A percentile compares a stretch with the other conserved stretches of the same genome.
Conservation (phyloP, 37 sponge, comb jelly and placozoan genomes). For the Ephydatia muelleri region DNA sequence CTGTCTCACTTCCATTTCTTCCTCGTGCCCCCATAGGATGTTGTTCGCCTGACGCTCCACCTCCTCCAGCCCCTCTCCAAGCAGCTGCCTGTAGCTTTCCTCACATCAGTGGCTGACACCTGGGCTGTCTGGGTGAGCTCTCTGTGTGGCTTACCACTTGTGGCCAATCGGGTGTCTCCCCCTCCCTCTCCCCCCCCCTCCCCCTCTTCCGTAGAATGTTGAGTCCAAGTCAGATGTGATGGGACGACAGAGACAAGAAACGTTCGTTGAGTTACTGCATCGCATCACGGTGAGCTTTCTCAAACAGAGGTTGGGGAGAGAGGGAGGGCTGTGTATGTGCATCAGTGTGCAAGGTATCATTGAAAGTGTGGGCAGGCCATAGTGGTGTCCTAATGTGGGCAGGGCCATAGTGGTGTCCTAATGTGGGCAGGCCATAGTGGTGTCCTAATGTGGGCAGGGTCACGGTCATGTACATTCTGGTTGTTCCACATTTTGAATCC, state of each 20-base stretch:
- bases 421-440: too few species aligned
- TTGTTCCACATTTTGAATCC: too few species aligned
- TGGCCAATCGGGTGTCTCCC: not conserved
- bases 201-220: constrained; percentile 21
- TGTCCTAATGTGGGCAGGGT: too few species aligned
- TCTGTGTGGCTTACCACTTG: not conserved
- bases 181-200: not conserved
- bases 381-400: too few species aligned
- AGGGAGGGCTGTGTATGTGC: too few species aligned
- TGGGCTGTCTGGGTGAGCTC: constrained; percentile 68
- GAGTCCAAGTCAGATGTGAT: not conserved
- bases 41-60: constrained; percentile 13
- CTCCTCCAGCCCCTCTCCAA: constrained; percentile 22
- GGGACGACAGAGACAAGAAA: constrained; percentile 15
- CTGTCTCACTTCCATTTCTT: too few species aligned
- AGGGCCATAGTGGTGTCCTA: too few species aligned
- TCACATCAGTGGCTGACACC: constrained; percentile 54
- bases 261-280: constrained; percentile 57
- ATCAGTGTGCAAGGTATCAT: too few species aligned
- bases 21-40: constrained; percentile 20
- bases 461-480: too few species aligned
- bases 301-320: too few species aligned
- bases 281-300: constrained; percentile 26
- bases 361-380: too few species aligned
- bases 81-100: constrained; percentile 29